Evolutionary conservation across 2,888 invertebrate species (phyloP).

Genomic region (Drosophila paramelanica): DNA sequence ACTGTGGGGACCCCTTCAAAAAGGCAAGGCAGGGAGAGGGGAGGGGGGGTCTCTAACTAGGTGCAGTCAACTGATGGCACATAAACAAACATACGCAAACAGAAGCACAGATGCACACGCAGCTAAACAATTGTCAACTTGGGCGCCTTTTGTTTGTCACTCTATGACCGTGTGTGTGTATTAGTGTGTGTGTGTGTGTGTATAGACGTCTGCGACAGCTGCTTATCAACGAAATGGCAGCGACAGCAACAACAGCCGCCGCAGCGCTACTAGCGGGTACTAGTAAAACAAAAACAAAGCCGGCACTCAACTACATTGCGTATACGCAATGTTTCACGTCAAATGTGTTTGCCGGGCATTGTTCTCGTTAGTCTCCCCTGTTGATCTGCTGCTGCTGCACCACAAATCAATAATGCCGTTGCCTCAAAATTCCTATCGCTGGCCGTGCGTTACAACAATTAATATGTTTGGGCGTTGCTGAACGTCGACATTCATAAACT

Average conservation of each 20-base stretch:
- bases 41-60: conserved; percentile 49
- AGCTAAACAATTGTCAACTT: conserved; percentile 66
- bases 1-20: background rate
- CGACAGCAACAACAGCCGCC: conserved; percentile 27
- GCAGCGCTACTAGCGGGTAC: background rate
- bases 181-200: conserved; percentile 6
- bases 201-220: conserved; percentile 32
- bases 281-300: conserved; percentile 41
- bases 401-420: too few species aligned
- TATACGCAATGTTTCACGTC: conserved; percentile 56
- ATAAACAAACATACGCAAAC: conserved; percentile 45
- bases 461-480: background rate
- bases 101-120: conserved; percentile 29
- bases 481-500: conserved; percentile 24
- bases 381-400: conserved; percentile 18
- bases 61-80: conserved; percentile 65
- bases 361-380: conserved; percentile 14
- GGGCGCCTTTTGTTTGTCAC: conserved; percentile 60
- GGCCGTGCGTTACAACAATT: conserved; percentile 1
- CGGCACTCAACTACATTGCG: conserved; percentile 38
- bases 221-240: conserved; percentile 72
- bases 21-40: background rate
- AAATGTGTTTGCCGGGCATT: conserved; percentile 7
- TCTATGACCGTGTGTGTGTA: conserved; percentile 1
- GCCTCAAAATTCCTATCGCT: conserved; percentile 1